Conservation (phyloP, 2,797 vertebrate genomes). For the Epinephelus awoara region DNA sequence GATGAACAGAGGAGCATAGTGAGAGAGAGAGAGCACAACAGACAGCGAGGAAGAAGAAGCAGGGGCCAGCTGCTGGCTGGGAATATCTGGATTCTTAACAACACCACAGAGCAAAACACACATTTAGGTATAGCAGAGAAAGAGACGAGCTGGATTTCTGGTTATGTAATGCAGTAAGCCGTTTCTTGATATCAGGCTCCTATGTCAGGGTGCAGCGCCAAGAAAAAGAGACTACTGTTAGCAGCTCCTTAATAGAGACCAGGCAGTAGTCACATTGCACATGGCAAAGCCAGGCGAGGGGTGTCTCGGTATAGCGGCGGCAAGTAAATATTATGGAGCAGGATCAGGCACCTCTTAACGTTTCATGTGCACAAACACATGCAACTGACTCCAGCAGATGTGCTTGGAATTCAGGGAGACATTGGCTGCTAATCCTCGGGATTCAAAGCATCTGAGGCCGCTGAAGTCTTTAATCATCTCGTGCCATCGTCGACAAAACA, state of each 20-base stretch:
- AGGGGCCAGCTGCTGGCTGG: conserved; percentile 63
- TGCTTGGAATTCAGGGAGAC: conserved; percentile 34
- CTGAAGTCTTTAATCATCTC: conserved; percentile 5
- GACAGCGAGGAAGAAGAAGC: conserved; percentile 42
- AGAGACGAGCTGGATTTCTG: conserved; percentile 44
- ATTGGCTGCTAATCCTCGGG: conserved; percentile 24
- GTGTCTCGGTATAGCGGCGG: conserved; percentile 27
- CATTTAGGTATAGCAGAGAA: conserved; percentile 55
- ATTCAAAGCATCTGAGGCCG: conserved; percentile 27
- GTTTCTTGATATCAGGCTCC: conserved; percentile 70
- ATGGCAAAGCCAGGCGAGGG: conserved; percentile 41
- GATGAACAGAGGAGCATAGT: conserved; percentile 44
- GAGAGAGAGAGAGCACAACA: conserved; percentile 41
- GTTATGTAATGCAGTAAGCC: conserved; percentile 68
- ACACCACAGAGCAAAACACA: conserved; percentile 74
- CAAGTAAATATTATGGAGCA: conserved; percentile 69
- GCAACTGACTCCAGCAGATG: conserved; percentile 38
- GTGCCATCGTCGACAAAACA: background rate
- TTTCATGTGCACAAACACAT: conserved; percentile 43
- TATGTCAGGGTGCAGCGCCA: conserved; percentile 67
- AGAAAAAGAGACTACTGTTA: conserved; percentile 82
- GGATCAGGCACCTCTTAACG: conserved; percentile 42
- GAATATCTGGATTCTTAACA: conserved; percentile 62
- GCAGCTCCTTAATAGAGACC: conserved; percentile 65
- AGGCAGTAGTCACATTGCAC: conserved; percentile 56